Evolutionary conservation across 2,113 vertebrate genomes (phyloP).

Genomic region (Ursus arctos): DNA sequence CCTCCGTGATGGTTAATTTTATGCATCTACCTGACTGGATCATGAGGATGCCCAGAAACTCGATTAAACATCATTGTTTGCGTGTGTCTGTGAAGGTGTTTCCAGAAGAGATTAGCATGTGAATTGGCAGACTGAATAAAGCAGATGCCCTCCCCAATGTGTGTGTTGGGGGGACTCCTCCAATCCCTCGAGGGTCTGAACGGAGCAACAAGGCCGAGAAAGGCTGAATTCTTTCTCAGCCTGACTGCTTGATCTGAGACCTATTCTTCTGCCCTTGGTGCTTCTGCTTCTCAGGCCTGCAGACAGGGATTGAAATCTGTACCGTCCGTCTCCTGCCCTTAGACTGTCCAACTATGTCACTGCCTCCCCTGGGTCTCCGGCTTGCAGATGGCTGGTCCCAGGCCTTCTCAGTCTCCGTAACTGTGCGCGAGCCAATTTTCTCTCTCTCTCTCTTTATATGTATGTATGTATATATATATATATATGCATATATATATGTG

Average conservation of each 20-base stretch:
- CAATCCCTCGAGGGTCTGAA: too few relatives aligned
- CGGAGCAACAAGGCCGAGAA: not conserved
- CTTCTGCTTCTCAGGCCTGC: too few relatives aligned
- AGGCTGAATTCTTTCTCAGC: not conserved
- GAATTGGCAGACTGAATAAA: not conserved
- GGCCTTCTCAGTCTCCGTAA: not conserved
- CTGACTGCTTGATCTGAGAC: not conserved
- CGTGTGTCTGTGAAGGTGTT: not conserved
- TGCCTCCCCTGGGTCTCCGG: not conserved
- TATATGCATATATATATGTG: not conserved
- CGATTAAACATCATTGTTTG: not conserved
- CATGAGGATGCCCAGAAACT: fast-evolving
- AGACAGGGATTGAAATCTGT: not conserved
- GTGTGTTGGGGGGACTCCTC: fast-evolving
- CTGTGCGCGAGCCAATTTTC: not conserved
- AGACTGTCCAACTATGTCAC: fast-evolving
- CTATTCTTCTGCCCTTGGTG: fast-evolving
- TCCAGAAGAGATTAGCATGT: not conserved
- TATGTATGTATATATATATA: not conserved
- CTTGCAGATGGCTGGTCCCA: not conserved
- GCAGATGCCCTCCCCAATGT: fast-evolving
- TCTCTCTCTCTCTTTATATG: not conserved
- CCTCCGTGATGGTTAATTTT: not conserved
- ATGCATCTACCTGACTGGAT: not conserved
- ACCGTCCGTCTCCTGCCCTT: not conserved